These are phyloP conservation scores for Phrynosoma blainvillii DNA, from an alignment of 2,113 vertebrate species.

Conservation along the genomic window DNA sequence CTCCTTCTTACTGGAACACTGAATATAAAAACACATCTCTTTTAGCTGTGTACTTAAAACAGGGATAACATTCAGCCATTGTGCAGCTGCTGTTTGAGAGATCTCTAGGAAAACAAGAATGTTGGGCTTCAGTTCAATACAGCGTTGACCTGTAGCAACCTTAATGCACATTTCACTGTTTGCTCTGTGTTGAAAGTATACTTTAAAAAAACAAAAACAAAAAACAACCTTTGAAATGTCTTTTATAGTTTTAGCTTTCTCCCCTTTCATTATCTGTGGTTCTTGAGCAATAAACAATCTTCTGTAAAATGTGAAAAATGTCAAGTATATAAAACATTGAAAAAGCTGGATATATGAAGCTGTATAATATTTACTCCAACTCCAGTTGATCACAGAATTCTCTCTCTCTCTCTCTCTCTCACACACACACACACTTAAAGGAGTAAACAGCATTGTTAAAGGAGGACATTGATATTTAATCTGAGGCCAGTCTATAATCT, in stretches of 20 bases:
- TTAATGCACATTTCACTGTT: not conserved
- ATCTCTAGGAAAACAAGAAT: not conserved
- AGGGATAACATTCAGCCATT: not conserved
- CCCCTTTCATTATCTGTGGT: not conserved
- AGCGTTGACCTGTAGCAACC: not conserved
- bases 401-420: too few relatives aligned
- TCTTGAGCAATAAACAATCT: not conserved
- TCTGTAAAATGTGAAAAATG: not conserved
- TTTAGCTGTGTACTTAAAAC: not conserved
- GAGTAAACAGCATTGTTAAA: too few relatives aligned
- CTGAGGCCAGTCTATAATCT: not conserved
- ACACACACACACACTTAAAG: not conserved
- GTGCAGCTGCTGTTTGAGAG: not conserved
- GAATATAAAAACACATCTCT: not conserved
- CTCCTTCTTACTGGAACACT: not conserved
- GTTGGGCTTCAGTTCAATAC: not conserved
- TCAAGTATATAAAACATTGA: not conserved
- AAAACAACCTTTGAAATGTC: not conserved
- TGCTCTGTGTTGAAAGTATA: not conserved
- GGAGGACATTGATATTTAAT: too few relatives aligned
- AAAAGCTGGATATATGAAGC: not conserved
- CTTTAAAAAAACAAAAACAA: too few relatives aligned
- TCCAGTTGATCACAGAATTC: not conserved
- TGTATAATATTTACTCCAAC: constrained; percentile 4
- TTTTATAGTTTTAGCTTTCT: not conserved